Conservation (phyloP, 2,113 vertebrate species). For the Arenaria interpres region DNA sequence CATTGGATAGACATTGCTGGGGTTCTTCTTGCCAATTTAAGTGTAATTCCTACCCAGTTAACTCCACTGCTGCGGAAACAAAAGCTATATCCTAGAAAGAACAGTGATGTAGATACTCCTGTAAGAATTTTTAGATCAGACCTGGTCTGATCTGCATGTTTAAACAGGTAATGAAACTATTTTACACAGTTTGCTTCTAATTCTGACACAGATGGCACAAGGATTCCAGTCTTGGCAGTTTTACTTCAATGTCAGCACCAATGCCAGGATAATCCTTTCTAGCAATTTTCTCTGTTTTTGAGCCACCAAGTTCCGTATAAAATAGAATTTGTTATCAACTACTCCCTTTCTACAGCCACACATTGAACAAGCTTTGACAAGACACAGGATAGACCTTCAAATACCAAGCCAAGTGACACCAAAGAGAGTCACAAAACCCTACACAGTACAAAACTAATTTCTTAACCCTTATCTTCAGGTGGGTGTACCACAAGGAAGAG, state of each 20-base stretch:
- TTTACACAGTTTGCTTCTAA: not conserved
- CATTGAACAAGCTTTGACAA: not conserved
- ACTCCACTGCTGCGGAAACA: not conserved
- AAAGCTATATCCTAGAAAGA: not conserved
- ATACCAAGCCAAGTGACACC: not conserved
- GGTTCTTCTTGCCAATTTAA: not conserved
- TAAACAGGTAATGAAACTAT: slow-evolving; percentile 3
- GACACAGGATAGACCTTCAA: not conserved
- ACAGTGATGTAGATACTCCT: not conserved
- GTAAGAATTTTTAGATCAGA: not conserved
- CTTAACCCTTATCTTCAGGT: not conserved
- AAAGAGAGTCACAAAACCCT: not conserved
- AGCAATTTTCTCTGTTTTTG: slow-evolving; percentile 43
- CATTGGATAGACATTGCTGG: not conserved
- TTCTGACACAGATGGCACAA: slow-evolving; percentile 18
- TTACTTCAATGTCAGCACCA: slow-evolving; percentile 4
- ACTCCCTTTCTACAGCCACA: not conserved
- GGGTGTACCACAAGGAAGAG: not conserved
- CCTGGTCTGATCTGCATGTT: not conserved
- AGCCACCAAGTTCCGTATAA: not conserved
- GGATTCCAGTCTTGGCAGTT: slow-evolving; percentile 14
- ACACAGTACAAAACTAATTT: not conserved
- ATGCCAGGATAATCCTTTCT: slow-evolving; percentile 35
- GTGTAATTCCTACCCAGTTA: not conserved
- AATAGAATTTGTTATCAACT: not conserved